Percentiles rank a stretch among this genome's conserved stretches.
phyloP scores from a whole-genome alignment of 2,888 invertebrate species.

The Celastrina argiolus region DNA sequence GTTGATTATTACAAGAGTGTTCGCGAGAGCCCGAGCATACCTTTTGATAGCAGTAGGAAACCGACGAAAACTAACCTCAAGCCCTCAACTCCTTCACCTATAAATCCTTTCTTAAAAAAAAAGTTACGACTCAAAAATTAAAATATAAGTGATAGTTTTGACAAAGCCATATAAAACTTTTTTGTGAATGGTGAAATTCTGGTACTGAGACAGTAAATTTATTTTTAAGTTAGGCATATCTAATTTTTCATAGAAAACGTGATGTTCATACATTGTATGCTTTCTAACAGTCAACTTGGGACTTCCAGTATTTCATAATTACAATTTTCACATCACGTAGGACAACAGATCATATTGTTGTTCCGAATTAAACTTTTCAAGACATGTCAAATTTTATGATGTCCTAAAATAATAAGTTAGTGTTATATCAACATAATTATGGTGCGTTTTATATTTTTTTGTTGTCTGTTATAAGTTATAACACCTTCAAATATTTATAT shows the following conservation, averaged over 20 bases:
- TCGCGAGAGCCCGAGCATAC: conserved; percentile 83
- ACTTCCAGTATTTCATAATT: background rate
- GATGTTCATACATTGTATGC: background rate
- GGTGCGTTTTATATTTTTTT: background rate
- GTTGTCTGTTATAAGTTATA: background rate
- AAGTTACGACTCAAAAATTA: conserved; percentile 37
- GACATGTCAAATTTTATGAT: background rate
- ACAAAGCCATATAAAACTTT: conserved; percentile 7
- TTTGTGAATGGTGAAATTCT: conserved; percentile 15
- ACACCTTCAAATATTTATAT: background rate
- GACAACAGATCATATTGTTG: background rate
- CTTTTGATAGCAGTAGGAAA: conserved; percentile 83
- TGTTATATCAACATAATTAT: background rate
- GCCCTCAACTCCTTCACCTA: conserved; percentile 81
- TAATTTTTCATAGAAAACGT: background rate
- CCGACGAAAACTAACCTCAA: conserved; percentile 87
- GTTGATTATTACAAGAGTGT: conserved; percentile 85
- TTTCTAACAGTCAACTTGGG: background rate
- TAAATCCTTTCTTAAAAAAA: conserved; percentile 86
- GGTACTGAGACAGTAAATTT: background rate
- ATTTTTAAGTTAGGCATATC: background rate
- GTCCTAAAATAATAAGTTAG: background rate
- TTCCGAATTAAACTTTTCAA: background rate
- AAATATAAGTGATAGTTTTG: conserved; percentile 19
- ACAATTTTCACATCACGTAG: no score